phyloP scores from a whole-genome alignment of 2,113 vertebrate species.

The Paratilapia polleni region DNA sequence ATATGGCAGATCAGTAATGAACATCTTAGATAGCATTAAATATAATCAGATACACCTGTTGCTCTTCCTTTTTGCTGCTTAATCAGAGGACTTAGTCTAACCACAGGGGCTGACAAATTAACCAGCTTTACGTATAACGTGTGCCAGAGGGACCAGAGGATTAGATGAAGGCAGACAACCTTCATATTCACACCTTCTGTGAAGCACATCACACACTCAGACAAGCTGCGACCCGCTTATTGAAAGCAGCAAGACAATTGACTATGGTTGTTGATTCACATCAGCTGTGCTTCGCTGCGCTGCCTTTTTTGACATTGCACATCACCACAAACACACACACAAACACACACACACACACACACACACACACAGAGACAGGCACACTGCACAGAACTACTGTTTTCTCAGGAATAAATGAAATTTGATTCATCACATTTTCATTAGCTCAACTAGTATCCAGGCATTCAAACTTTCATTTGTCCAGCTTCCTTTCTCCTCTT shows the following conservation, averaged over 20 bases:
- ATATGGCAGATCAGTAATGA: not conserved
- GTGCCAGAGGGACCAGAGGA: not conserved
- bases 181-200: constrained; percentile 36
- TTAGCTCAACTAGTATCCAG: not conserved
- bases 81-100: not conserved
- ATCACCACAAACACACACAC: not conserved
- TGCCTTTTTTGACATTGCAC: constrained; percentile 20
- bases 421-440: constrained; percentile 46
- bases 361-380: too few relatives aligned
- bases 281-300: constrained; percentile 35
- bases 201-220: constrained; percentile 1
- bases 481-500: not conserved
- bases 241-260: constrained; percentile 42
- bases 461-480: constrained; percentile 6
- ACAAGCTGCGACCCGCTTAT: constrained; percentile 24
- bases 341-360: constrained; percentile 6
- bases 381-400: not conserved
- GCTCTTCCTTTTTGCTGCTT: fast-evolving
- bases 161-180: constrained; percentile 27
- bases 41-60: not conserved
- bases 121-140: not conserved
- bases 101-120: not conserved
- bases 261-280: constrained; percentile 54
- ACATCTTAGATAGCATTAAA: too few relatives aligned
- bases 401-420: constrained; percentile 48